Conservation (phyloP, 2,888 invertebrate genomes). For the Gastracanthus pulcherrimus region DNA sequence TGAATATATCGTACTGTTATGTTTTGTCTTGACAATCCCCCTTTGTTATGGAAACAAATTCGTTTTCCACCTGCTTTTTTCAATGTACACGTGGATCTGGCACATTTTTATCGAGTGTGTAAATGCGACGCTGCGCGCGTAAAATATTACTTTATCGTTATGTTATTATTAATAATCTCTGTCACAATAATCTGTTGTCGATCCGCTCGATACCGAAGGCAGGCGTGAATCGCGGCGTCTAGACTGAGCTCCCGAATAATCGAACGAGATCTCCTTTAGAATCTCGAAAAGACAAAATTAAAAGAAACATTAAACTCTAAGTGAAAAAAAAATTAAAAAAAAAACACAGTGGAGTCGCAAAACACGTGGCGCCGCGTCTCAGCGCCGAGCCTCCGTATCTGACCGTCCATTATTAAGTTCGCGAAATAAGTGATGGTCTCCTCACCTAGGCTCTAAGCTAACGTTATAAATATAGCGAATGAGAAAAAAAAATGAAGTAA, state of each 20-base stretch:
- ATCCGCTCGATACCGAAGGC: slow-evolving; percentile 59
- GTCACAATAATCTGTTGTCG: slow-evolving; percentile 41
- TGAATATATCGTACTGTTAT: slow-evolving; percentile 32
- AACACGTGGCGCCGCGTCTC: slow-evolving; percentile 71
- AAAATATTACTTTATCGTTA: slow-evolving; percentile 18
- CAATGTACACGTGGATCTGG: neutral
- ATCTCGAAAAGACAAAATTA: neutral
- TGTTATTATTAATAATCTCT: neutral
- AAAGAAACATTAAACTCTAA: slow-evolving; percentile 5
- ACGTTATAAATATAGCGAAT: slow-evolving; percentile 40
- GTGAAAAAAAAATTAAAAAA: slow-evolving; percentile 40
- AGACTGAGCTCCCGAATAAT: slow-evolving; percentile 69
- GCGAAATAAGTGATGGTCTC: slow-evolving; percentile 67
- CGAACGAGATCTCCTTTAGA: neutral
- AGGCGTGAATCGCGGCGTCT: slow-evolving; percentile 66
- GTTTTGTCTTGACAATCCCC: neutral
- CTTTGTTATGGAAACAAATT: slow-evolving; percentile 2
- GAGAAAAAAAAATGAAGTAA: slow-evolving; percentile 3
- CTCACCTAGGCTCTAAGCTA: slow-evolving; percentile 63
- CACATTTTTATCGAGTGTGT: neutral
- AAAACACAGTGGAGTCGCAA: slow-evolving; percentile 65
- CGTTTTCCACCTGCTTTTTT: neutral
- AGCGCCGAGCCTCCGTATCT: slow-evolving; percentile 61
- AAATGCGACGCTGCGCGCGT: slow-evolving; percentile 9
- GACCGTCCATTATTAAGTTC: slow-evolving; percentile 65